Evolutionary conservation across 1,140 invertebrate genomes (phyloP), one percentile per base, ranked within the genome.

Genomic region (Tetramorium simillimum): DNA sequence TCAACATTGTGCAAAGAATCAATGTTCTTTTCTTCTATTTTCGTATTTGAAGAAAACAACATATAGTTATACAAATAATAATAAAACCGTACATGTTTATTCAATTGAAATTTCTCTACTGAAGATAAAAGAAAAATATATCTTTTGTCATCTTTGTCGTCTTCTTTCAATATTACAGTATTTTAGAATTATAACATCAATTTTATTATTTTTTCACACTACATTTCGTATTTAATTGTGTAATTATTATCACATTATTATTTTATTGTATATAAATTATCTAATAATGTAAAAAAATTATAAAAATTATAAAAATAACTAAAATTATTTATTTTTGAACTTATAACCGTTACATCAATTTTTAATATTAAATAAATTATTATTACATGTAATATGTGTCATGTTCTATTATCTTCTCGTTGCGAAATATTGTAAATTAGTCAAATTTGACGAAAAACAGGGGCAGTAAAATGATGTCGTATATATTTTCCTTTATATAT

Each of bases 281-380:
- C 0, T 28, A 4, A 69, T 46, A 58, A 3, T 40, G 49, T 21
- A 6, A 56, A 56, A 58, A 40, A 33, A 33, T 33, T 21, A n/a
- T 4, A 56, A 58, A 40, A 33, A 33, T 33, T 21, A n/a, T 4
- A 56, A 56, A 46, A 46, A 40, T 70, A 70, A 40, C 6, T 53
- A 12, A 56, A 56, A 73, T 56, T 37, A 37, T 3, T n/a, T 0
- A 37, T 56, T 56, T 33, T 37, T 56, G 2, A 73, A 12, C 0
- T 37, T 56, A 56, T 33, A 37, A 14, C 28, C 1, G 14, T 73
- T 75, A 40, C 2, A 56, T 73, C 14, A 69, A 53, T 40, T 73
- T 73, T 58, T 75, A 58, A 40, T 56, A 37, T 75, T 58, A 75
- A 73, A 75, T 58, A 58, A 58, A 75, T 40, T 75, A 75, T 24